Evolutionary conservation across 2,113 vertebrate genomes (phyloP), one percentile per base, ranked within the genome.

Genomic region (Mesitornis unicolor): DNA sequence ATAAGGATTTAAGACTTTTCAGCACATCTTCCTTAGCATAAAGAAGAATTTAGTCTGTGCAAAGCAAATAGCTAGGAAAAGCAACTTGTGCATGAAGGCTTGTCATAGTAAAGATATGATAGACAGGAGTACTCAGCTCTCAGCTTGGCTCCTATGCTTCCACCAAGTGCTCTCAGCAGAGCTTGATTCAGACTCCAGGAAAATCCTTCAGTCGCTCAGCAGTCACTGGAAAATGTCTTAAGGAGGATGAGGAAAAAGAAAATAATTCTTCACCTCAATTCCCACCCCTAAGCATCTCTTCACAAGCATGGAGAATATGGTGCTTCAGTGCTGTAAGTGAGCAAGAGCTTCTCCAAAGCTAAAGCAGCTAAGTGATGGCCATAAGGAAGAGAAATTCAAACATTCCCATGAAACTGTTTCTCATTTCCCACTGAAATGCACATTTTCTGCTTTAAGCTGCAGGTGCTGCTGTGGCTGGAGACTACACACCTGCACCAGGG

Each of bases 161-260:
- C 48, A 82, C 50, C 31, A 85, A 89, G 74, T 33, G 40, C 57
- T 90, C 74, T 95, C 67, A 93, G n/a, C 17, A 91, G 61, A 84
- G 53, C 36, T 80, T 47, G 40, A 45, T 43, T 61, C n/a, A 20
- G 28, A 77, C 28, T 43, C 64, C 47, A 53, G 31, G 33, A 78
- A 87, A 93, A 79, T 53, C 65, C 35, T 69, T 75, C 51, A 75
- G 19, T 35, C 28, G 79, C 71, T 75, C 47, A 67, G 13, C 42
- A 77, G n/a, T 36, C 69, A 73, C 31, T 68, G 69, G 17, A 79
- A 36, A 67, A 75, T 3, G 2, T 7, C 35, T 80, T 50, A 67
- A 74, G 43, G 16, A 81, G 29, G 42, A 67, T 10, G 29, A 81
- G 25, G 16, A 54, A 83, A 83, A 83, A 45, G 4, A 36, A 87